Percentiles rank a stretch among this genome's conserved stretches.
These are phyloP conservation scores for Heterodera schachtii DNA, from an alignment of 1,140 invertebrate species.

Conservation along the genomic window DNA sequence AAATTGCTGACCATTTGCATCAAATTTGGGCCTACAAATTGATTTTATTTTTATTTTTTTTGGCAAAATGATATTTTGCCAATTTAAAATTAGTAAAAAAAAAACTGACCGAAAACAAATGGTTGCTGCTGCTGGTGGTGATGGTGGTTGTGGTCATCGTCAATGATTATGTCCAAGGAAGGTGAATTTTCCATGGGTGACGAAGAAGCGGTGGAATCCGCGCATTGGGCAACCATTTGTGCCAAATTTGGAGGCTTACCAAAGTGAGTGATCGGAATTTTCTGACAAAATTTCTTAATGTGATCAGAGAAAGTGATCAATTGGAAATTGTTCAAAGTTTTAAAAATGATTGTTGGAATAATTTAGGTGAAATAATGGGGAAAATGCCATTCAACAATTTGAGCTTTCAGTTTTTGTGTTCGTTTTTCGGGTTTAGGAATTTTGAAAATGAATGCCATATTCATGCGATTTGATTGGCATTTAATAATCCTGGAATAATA, in stretches of 20 bases:
- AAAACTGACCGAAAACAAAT: slow-evolving; percentile 44
- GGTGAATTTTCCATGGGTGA: slow-evolving; percentile 4
- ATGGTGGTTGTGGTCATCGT: slow-evolving; percentile 34
- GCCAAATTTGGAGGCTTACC: not conserved
- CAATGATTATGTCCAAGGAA: slow-evolving; percentile 27
- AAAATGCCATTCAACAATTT: too few relatives aligned
- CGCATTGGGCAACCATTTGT: not conserved
- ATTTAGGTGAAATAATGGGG: too few relatives aligned
- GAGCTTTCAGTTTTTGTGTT: too few relatives aligned
- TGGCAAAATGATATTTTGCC: not conserved
- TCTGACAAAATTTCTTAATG: too few relatives aligned
- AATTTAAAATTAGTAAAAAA: not conserved
- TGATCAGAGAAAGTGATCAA: too few relatives aligned
- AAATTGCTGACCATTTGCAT: slow-evolving; percentile 32
- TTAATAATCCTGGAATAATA: too few relatives aligned
- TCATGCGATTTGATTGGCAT: too few relatives aligned
- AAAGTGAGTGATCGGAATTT: not conserved
- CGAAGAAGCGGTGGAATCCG: not conserved
- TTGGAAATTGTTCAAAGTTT: too few relatives aligned
- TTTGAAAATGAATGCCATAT: too few relatives aligned
- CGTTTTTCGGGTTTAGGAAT: too few relatives aligned
- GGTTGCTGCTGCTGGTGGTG: slow-evolving; percentile 32
- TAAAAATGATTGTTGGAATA: too few relatives aligned
- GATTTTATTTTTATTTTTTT: slow-evolving; percentile 17
- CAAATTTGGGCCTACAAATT: slow-evolving; percentile 4